These are phyloP conservation scores for Philereme vetulata DNA, from an alignment of 2,888 invertebrate genomes.

Conservation along the genomic window DNA sequence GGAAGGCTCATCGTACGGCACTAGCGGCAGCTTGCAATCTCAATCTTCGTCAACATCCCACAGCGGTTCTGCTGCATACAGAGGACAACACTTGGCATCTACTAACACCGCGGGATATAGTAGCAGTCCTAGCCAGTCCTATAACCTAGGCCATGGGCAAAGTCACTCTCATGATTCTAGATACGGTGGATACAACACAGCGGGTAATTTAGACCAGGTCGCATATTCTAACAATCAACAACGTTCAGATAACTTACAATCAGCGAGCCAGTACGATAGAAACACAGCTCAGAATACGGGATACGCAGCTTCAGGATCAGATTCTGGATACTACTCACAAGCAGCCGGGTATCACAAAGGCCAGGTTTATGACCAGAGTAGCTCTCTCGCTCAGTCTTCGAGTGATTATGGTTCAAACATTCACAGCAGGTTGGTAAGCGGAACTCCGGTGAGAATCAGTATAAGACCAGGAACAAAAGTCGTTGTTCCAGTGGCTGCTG, in stretches of 20 bases:
- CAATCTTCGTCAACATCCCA: slow-evolving; percentile 45
- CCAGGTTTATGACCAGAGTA: slow-evolving; percentile 44
- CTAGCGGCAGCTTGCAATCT: slow-evolving; percentile 41
- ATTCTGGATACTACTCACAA: slow-evolving; percentile 52
- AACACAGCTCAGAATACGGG: slow-evolving; percentile 47
- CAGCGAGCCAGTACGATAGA: slow-evolving; percentile 44
- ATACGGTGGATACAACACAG: slow-evolving; percentile 45
- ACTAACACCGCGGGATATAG: slow-evolving; percentile 37
- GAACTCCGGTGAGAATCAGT: slow-evolving; percentile 61
- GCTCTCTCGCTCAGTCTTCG: slow-evolving; percentile 44
- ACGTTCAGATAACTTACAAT: slow-evolving; percentile 47
- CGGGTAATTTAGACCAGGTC: slow-evolving; percentile 38
- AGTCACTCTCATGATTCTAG: slow-evolving; percentile 50
- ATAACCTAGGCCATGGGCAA: slow-evolving; percentile 5
- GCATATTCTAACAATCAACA: slow-evolving; percentile 51
- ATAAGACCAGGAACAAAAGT: slow-evolving; percentile 66
- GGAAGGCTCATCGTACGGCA: slow-evolving; percentile 52
- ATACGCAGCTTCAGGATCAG: slow-evolving; percentile 38
- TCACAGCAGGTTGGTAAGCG: slow-evolving; percentile 50
- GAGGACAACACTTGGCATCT: slow-evolving; percentile 29
- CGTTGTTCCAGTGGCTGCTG: slow-evolving; percentile 61
- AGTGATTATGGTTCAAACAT: slow-evolving; percentile 47
- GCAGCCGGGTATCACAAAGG: slow-evolving; percentile 51
- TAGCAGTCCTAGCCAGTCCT: slow-evolving; percentile 1
- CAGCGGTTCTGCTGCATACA: slow-evolving; percentile 32